phyloP scores from a whole-genome alignment of 2,113 vertebrate genomes.

The Calidris pygmaea region DNA sequence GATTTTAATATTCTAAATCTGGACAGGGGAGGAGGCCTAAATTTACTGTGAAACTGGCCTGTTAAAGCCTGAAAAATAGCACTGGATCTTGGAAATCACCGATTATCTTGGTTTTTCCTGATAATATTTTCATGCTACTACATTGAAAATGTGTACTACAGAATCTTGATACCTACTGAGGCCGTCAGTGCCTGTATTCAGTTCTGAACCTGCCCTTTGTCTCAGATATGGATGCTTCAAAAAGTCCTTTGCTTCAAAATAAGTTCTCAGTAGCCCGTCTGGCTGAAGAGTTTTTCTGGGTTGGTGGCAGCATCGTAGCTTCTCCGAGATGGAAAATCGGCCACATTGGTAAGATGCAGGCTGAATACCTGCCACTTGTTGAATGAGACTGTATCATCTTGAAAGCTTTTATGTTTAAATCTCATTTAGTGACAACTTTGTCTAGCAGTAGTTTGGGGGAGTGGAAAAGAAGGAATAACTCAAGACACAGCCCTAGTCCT shows the following conservation, averaged over 20 bases:
- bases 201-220: not conserved
- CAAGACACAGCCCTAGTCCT: not conserved
- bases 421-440: not conserved
- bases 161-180: not conserved
- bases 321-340: slow-evolving; percentile 82
- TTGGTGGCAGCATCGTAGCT: slow-evolving; percentile 78
- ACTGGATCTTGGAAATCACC: not conserved
- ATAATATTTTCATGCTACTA: not conserved
- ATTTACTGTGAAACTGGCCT: not conserved
- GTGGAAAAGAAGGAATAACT: not conserved
- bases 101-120: not conserved
- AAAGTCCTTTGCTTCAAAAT: slow-evolving; percentile 42
- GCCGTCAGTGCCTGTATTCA: not conserved
- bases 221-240: slow-evolving; percentile 52
- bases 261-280: slow-evolving; percentile 69
- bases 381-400: not conserved
- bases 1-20: not conserved
- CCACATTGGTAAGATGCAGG: slow-evolving; percentile 83
- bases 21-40: not conserved
- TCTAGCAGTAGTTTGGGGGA: not conserved
- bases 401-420: not conserved
- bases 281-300: slow-evolving; percentile 85
- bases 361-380: not conserved
- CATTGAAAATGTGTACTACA: not conserved
- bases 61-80: not conserved